Base-by-base conservation (phyloP, 2,888 invertebrate species). In the Lordiphosa fenestrarum region DNA sequence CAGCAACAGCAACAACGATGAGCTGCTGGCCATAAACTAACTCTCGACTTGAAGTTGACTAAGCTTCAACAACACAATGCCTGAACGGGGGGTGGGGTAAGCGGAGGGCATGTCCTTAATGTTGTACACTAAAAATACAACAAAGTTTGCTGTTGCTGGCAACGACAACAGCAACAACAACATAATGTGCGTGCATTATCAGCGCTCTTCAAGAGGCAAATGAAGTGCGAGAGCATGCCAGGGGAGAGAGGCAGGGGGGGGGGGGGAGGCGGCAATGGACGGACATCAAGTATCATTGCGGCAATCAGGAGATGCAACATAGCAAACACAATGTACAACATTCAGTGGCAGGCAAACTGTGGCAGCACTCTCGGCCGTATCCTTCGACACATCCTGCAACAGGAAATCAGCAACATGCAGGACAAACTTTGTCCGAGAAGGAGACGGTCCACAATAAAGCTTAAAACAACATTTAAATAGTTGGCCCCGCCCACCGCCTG, bases 381-480 rank as follows among this genome's bases (percentile, higher is more conserved):
- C 78, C 76, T 67, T 41, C 39, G 64, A 74, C 74, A 78, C 73
- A 72, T 81, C 78, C 81, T 74, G 81, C 74, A 73, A 56, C 76
- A 67, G 82, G 78, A 81, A 70, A 61, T 64, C 71, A 52, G 53
- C 61, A 48, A 57, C 63, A 69, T 61, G 69, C 42, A 44, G 49
- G 51, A 52, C 47, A 66, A 59, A 55, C 53, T 46, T 13, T 25
- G 42, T 2, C 10, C 30, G 30, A 9, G 30, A 10, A 38, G 33
- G 52, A 38, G 12, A 6, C 25, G 25, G n/a, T 7, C 46, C 53
- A 54, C 64, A 65, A 62, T 61, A 55, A 53, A 55, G 63, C 65
- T 65, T 61, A 40, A 57, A 55, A 65, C 47, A 73, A 71, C 73
- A 74, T 78, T 80, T 71, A 76, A 78, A 76, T 77, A 74, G 69